Base-by-base conservation (phyloP, 2,797 vertebrate genomes). In the Lacerta viridis region DNA sequence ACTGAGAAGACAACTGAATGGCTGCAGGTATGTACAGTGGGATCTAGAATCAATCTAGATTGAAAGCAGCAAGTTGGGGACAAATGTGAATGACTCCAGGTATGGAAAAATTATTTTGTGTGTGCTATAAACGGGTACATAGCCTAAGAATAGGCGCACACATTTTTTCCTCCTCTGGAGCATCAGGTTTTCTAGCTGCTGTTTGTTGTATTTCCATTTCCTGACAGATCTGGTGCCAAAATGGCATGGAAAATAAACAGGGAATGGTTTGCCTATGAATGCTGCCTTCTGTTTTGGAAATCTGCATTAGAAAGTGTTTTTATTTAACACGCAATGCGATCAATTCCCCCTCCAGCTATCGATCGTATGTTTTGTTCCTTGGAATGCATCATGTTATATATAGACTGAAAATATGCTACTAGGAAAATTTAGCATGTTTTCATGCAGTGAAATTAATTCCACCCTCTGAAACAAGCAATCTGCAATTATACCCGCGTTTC, bases 161-260 rank as follows among this genome's bases (percentile, higher is more conserved):
- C 17, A 23, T 88, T 72, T 23, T 20, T 41, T 27, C 87, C 89
- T 88, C 64, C 88, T 81, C 4, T 25, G 41, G 87, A 92, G 75
- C 33, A 87, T 77, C 20, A 55, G 84, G 77, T 81, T 89, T 88
- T 90, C 84, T 81, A 93, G 90, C 88, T 92, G 94, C 92, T 93
- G 91, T 25, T 10, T 85, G 81, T 88, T 83, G 50, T 15, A 55
- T 55, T 55, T 55, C 13, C 50, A 91, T 50, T 87, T 36, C 0
- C 0, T 84, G 90, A 83, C 84, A 85, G 87, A 94, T 89, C 64
- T 81, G 82, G 88, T 88, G 78, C 11, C 83, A 75, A 18, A 41
- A 74, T 81, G 68, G 84, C 69, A 88, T 90, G 75, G 75, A 71
- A n/a, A 72, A 3, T 88, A 50, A 55, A 88, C 84, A 78, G 46